Conservation (phyloP, 2,113 vertebrate species). For the Podarcis raffonei region DNA sequence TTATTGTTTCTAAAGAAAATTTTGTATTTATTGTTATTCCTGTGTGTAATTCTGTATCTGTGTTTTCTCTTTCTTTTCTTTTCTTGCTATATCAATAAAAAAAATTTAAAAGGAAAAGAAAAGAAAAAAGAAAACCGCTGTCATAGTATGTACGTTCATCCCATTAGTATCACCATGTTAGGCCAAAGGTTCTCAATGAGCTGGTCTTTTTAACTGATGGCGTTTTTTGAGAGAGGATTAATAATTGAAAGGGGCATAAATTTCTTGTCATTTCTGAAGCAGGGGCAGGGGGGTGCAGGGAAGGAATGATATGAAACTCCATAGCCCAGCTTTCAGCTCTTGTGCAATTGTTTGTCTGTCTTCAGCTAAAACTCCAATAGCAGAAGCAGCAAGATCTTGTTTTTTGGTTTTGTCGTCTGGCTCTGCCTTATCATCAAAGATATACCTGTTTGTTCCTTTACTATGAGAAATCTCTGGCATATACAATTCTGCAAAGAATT, state of each 20-base stretch:
- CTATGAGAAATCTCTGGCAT: background rate
- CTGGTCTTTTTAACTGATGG: background rate
- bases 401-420: background rate
- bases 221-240: no score
- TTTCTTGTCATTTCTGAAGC: background rate
- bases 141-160: no score
- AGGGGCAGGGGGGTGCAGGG: background rate
- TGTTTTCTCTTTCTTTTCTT: no score
- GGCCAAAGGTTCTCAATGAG: background rate
- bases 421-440: background rate
- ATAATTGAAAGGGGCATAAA: background rate
- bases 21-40: no score
- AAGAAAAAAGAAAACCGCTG: no score
- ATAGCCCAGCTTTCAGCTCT: background rate
- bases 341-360: background rate
- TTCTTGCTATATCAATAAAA: no score
- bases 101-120: no score
- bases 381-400: background rate
- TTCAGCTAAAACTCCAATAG: background rate
- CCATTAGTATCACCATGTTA: no score
- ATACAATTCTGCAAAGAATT: background rate
- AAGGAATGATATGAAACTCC: background rate
- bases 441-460: background rate
- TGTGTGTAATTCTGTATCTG: no score
- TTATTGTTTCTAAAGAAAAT: no score